A percentile compares a stretch with the other conserved stretches of the same genome.
phyloP scores from a whole-genome alignment of 2,113 vertebrate species.

The Engraulis encrasicolus region DNA sequence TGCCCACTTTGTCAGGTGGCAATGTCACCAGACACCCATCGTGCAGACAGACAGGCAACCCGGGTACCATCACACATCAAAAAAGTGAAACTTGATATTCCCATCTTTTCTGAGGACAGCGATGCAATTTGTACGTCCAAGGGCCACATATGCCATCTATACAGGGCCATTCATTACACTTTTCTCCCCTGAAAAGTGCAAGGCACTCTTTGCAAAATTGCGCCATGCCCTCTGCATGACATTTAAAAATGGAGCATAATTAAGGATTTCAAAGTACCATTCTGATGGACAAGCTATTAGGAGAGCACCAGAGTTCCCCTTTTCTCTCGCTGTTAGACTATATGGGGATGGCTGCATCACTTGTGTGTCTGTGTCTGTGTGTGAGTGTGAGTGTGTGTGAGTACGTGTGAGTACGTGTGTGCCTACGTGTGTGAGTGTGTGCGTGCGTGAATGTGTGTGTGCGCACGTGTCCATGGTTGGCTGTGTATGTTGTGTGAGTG shows the following conservation, averaged over 20 bases:
- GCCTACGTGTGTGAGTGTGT: no score
- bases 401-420: no score
- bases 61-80: not conserved
- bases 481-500: no score
- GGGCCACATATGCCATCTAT: not conserved
- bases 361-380: not conserved
- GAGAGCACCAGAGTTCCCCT: not conserved
- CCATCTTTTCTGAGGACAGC: not conserved
- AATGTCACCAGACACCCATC: conserved; percentile 5
- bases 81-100: not conserved
- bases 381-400: no score
- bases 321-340: not conserved
- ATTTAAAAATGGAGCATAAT: not conserved
- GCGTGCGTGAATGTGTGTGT: no score
- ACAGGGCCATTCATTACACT: not conserved
- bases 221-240: not conserved
- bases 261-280: not conserved
- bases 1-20: conserved; percentile 2
- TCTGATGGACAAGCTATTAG: not conserved
- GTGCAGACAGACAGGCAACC: no score
- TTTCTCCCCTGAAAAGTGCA: conserved; percentile 9
- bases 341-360: not conserved
- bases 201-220: not conserved
- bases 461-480: no score
- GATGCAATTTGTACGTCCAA: not conserved